Evolutionary conservation across 1,140 invertebrate genomes (phyloP), one percentile per base, ranked within the genome.

Genomic region (Caerostris darwini): DNA sequence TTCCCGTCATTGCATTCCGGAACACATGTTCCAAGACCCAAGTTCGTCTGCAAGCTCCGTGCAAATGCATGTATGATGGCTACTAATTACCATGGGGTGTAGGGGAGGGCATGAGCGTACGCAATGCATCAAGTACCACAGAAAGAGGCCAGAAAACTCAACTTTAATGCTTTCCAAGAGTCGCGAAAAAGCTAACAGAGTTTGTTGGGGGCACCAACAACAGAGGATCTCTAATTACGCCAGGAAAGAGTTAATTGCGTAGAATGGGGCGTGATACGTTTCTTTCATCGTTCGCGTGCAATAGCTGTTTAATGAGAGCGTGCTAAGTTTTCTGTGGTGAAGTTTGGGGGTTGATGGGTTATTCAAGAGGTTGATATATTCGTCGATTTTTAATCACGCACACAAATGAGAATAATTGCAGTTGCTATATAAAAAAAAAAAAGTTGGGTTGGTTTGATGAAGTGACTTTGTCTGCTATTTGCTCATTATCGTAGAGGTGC

Each of bases 1-100:
- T 83, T 92, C 90, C 57, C 57, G 61, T 56, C 92, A 87, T 71
- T 85, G 82, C 81, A 59, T 71, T 93, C 82, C 82, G 82, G 67
- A 87, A 93, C 92, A 93, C 64, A 87, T 93, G 92, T 93, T 93
- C 92, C 59, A 58, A 50, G 8, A 85, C 12, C 8, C 14, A 71
- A 50, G 64, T 57, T 50, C 17, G 57, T 8, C 50, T 61, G 10
- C 61, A 34, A 91, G 90, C 81, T 17, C 56, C 92, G 91, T 61
- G 83, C 82, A 93, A 93, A 93, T 93, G 92, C 83, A 93, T 93
- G 92, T 93, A 93, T 93, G 92, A 93, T 93, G 92, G 92, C 67
- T 14, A 71, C 92, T 93, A 93, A 93, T 93, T 93, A 87, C 92
- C 56, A 71, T 71, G 90, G 81, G 81, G 50, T 59, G 10, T 81